phyloP scores from a whole-genome alignment of 2,797 vertebrate genomes.

The Liparis tanakae region DNA sequence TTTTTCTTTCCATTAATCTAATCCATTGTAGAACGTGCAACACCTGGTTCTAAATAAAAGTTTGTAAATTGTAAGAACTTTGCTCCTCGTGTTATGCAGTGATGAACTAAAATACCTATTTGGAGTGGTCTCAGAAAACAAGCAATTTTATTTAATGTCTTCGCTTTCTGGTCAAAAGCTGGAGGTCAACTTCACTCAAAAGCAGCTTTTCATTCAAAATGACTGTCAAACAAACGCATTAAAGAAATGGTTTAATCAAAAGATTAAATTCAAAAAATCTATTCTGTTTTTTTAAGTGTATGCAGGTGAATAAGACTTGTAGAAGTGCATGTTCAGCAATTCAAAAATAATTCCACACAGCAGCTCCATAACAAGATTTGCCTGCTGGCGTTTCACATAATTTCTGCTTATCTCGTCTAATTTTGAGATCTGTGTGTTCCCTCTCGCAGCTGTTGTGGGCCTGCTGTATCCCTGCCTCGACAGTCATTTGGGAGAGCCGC shows the following conservation, averaged over 20 bases:
- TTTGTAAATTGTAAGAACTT: background rate
- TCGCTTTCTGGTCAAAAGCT: background rate
- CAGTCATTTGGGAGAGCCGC: conserved; percentile 95
- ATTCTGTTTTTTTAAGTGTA: background rate
- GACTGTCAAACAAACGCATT: background rate
- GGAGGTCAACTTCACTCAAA: background rate
- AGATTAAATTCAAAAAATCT: background rate
- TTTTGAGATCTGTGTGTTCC: conserved; percentile 43
- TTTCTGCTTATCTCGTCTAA: conserved; percentile 63
- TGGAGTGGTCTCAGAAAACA: background rate
- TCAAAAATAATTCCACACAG: conserved; percentile 38
- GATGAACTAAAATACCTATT: background rate
- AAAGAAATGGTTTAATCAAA: background rate
- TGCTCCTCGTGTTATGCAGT: background rate
- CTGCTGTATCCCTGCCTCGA: conserved; percentile 97
- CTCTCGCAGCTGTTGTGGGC: conserved; percentile 91
- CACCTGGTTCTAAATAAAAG: background rate
- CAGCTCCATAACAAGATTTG: conserved; percentile 17
- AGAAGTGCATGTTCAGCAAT: conserved; percentile 49
- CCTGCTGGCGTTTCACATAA: conserved; percentile 23
- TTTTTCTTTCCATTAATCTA: background rate
- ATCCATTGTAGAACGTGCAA: background rate
- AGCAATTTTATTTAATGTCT: background rate
- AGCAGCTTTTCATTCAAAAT: background rate
- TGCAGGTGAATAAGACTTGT: conserved; percentile 32